Conservation (phyloP, 2,888 invertebrate species). For the Resseliella maxima region DNA sequence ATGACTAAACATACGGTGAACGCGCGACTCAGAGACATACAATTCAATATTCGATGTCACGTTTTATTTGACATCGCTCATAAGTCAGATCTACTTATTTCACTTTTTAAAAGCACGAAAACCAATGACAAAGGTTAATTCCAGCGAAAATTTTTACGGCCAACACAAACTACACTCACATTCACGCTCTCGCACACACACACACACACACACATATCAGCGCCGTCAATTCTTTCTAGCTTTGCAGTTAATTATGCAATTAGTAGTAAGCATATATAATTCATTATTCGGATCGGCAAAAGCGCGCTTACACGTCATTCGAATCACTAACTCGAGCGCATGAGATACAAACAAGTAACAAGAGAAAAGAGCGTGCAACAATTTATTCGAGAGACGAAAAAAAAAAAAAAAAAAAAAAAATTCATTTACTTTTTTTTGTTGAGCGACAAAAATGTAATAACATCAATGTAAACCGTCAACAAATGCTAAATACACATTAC, state of each 20-base stretch:
- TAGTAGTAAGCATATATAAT: slow-evolving; percentile 23
- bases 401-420: no score
- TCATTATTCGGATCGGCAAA: slow-evolving; percentile 11
- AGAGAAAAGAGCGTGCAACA: neutral
- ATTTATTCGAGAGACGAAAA: neutral
- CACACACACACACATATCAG: neutral
- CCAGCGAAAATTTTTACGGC: slow-evolving; percentile 8
- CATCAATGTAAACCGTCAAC: slow-evolving; percentile 43
- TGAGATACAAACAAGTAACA: neutral
- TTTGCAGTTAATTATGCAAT: slow-evolving; percentile 32
- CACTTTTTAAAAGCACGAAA: slow-evolving; percentile 1
- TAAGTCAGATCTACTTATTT: slow-evolving; percentile 35
- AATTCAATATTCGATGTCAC: slow-evolving; percentile 28
- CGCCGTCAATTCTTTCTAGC: neutral
- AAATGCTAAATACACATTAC: slow-evolving; percentile 45
- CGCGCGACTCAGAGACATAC: neutral
- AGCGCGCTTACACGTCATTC: neutral
- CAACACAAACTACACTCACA: neutral
- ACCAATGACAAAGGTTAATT: slow-evolving; percentile 48
- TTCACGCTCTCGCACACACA: neutral
- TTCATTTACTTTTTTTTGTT: neutral
- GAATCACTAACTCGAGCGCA: neutral
- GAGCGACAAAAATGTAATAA: slow-evolving; percentile 15
- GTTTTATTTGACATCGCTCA: slow-evolving; percentile 25
- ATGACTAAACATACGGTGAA: neutral